Conservation (phyloP, 2,113 vertebrate species). For the Phyllostomus hastatus region DNA sequence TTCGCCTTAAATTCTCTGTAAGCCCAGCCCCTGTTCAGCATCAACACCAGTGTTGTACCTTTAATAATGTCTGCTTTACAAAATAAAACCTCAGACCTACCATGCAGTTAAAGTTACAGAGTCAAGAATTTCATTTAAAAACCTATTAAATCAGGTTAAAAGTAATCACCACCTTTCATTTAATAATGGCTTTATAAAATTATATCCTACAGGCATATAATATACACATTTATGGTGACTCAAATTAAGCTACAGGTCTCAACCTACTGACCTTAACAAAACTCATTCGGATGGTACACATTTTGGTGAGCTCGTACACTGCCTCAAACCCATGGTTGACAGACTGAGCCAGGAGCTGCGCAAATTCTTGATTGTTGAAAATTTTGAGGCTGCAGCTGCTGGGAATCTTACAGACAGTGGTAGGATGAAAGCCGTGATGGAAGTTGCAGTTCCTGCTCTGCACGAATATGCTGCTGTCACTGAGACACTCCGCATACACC, state of each 20-base stretch:
- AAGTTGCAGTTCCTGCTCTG: constrained; percentile 99
- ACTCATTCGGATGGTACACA: constrained; percentile 99
- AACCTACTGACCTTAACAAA: constrained; percentile 92
- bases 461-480: constrained; percentile 98
- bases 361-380: constrained; percentile 98
- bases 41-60: neutral
- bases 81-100: neutral
- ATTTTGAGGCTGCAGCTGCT: constrained; percentile 98
- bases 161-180: neutral
- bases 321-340: constrained; percentile 98
- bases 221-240: neutral
- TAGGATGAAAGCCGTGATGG: constrained; percentile 96
- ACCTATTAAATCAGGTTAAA: neutral
- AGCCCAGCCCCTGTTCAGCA: neutral
- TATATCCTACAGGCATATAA: neutral
- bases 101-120: constrained; percentile 12
- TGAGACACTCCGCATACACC: constrained; percentile 97
- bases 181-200: neutral
- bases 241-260: neutral
- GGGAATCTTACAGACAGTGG: constrained; percentile 98
- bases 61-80: constrained; percentile 18
- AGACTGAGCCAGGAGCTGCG: constrained; percentile 95
- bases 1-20: constrained; percentile 33
- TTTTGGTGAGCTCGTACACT: constrained; percentile 97
- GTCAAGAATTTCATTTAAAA: constrained; percentile 36